Evolutionary conservation across 2,888 invertebrate species (phyloP).

Genomic region (Chalcis sispes): DNA sequence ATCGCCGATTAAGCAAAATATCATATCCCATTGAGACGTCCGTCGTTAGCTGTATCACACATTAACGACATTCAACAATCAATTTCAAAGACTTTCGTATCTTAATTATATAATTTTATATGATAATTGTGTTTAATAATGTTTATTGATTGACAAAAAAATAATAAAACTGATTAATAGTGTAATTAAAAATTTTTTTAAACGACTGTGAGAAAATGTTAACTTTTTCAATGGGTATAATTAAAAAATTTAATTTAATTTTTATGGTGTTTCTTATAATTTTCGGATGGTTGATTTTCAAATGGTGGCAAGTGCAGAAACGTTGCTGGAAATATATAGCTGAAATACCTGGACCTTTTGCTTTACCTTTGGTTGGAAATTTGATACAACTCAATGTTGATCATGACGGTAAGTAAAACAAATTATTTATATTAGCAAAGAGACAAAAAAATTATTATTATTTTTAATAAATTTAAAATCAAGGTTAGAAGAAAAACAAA

Average conservation of each 20-base stretch:
- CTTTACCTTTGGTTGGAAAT: constrained; percentile 81
- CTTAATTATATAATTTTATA: background rate
- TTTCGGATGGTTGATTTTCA: constrained; percentile 12
- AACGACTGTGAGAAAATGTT: constrained; percentile 41
- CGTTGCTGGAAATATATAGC: constrained; percentile 77
- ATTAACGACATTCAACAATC: background rate
- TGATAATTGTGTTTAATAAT: background rate
- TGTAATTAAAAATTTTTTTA: too few species aligned
- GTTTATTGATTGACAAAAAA: background rate
- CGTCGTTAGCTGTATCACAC: constrained; percentile 1
- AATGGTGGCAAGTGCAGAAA: constrained; percentile 64
- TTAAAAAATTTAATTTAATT: constrained; percentile 42
- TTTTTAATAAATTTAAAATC: background rate
- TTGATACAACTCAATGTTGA: constrained; percentile 80
- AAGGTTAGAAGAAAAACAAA: background rate
- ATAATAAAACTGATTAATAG: background rate
- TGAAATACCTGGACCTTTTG: constrained; percentile 80
- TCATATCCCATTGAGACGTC: background rate
- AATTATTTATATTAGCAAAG: background rate
- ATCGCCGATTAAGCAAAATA: constrained; percentile 56
- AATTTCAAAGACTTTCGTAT: constrained; percentile 4
- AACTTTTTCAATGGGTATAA: constrained; percentile 35
- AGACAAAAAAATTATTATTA: background rate
- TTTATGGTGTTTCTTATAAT: constrained; percentile 29
- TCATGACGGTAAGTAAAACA: constrained; percentile 77